Evolutionary conservation across 1,140 invertebrate species (phyloP), one percentile per base, ranked within the genome.

Genomic region (Centruroides vittatus): DNA sequence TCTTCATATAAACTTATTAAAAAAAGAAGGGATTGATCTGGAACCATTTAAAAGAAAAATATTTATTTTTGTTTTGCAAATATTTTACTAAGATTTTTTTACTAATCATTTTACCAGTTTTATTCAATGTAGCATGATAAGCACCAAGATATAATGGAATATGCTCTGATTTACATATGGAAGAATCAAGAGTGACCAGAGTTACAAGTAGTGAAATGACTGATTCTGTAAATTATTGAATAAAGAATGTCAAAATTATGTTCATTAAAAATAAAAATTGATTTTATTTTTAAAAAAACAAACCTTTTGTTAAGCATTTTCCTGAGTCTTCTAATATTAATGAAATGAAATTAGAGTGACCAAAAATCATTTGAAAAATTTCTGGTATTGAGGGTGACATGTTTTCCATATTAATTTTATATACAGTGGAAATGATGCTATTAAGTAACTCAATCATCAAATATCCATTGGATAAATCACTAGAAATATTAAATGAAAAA

Each of bases 1-100:
- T 63, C 58, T 36, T 57, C 47, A 57, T 60, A 63, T 23, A 63
- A 23, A 41, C 60, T 63, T 5, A 63, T 47, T 10, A 63, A 47
- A 36, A 53, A 63, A 35, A 63, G 35, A 35, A 63, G 34, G 6
- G 59, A 60, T 55, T 57, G 58, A 50, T 63, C 62, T 63, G 46
- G 5, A 60, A 63, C 34, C n/a, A 53, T 53, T 57, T 47, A 5
- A 57, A 47, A 55, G 5, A 34, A 58, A 56, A n/a, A 35, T 56
- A n/a, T 1, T 4, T 11, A 12, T 12, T 41, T 56, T 35, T 11
- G 6, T 12, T 41, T 47, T 35, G 5, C 12, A 56, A 56, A 46
- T 7, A 23, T 23, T 23, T 23, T 23, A 23, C 4, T 3, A 56
- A 46, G 7, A 9, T 46, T n/a, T 41, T 41, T 36, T 12, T 57